Conservation (phyloP, 2,113 vertebrate species). For the Patagioenas fasciata region DNA sequence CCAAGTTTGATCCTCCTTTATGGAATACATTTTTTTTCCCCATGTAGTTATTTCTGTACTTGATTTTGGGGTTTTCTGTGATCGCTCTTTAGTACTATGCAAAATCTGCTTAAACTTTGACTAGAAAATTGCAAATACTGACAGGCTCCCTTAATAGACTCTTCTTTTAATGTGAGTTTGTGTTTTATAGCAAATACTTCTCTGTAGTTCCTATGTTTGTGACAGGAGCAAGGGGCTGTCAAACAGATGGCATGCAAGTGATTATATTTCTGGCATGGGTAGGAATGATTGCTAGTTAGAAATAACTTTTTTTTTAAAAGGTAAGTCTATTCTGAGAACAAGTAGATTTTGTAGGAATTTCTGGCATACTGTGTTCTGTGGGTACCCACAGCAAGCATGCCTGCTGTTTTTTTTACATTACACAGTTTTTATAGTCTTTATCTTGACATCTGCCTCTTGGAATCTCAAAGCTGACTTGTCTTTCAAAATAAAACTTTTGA, state of each 20-base stretch:
- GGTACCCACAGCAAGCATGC: neutral
- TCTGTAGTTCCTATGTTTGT: neutral
- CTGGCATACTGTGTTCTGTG: neutral
- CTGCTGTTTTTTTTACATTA: neutral
- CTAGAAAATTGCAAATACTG: neutral
- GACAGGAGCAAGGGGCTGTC: neutral
- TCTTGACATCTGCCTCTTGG: neutral
- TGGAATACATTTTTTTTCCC: neutral
- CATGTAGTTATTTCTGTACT: neutral
- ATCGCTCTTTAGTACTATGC: neutral
- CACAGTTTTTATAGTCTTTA: neutral
- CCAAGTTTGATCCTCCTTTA: neutral
- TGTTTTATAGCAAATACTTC: neutral
- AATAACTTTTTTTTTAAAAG: neutral
- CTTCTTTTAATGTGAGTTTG: neutral
- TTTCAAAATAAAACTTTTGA: neutral
- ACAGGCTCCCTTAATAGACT: neutral
- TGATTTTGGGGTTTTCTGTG: neutral
- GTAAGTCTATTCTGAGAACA: neutral
- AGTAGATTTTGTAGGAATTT: neutral
- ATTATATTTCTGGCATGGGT: neutral
- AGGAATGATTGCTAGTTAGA: neutral
- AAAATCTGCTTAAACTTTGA: neutral
- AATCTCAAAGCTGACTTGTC: neutral
- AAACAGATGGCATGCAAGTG: neutral